phyloP scores from a whole-genome alignment of 1,140 invertebrate species.

The Acyrthosiphon pisum region DNA sequence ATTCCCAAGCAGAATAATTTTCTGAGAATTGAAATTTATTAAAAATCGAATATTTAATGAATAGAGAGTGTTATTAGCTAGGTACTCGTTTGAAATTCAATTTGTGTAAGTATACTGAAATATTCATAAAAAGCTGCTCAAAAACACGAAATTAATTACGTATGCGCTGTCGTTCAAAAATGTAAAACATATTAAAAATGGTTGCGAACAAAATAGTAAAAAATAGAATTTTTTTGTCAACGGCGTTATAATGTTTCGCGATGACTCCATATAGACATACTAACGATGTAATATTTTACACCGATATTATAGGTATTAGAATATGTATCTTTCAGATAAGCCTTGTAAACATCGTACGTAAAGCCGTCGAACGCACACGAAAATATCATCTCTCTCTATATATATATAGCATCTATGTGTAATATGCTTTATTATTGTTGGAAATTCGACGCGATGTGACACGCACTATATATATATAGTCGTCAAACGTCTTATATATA shows the following conservation, averaged over 20 bases:
- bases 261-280: not conserved
- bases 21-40: not conserved
- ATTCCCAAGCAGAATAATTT: not conserved
- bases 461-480: not conserved
- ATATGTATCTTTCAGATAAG: too few relatives aligned
- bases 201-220: not conserved
- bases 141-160: not conserved
- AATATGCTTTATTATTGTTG: not conserved
- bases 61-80: not conserved
- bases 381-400: not conserved
- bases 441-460: not conserved
- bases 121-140: not conserved
- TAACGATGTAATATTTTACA: not conserved
- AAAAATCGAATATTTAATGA: not conserved
- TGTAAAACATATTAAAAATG: not conserved
- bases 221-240: not conserved
- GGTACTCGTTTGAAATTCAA: not conserved
- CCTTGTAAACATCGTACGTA: not conserved
- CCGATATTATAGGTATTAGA: not conserved
- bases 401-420: not conserved
- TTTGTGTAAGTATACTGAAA: not conserved
- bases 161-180: not conserved
- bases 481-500: not conserved
- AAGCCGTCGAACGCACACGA: not conserved
- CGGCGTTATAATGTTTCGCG: not conserved